Evolutionary conservation across 2,888 invertebrate genomes (phyloP).

Genomic region (Drosophila neotestacea): DNA sequence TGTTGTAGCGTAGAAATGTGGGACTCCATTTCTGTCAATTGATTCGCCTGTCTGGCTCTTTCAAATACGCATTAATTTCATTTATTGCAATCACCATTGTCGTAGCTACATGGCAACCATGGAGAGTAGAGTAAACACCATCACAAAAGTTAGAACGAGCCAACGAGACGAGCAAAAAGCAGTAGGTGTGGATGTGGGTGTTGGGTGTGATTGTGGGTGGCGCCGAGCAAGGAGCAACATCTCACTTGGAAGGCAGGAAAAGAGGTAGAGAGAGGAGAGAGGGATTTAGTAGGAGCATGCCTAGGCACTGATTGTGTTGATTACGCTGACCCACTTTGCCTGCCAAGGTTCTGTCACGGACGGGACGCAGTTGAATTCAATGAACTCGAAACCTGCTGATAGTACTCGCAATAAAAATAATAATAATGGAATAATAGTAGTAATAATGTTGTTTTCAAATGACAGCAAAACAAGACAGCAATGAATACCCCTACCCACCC

Average conservation of each 20-base stretch:
- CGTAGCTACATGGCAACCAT: conserved; percentile 68
- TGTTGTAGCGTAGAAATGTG: conserved; percentile 48
- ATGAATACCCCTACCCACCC: conserved; percentile 1
- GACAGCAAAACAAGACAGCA: conserved; percentile 31
- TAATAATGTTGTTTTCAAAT: conserved; percentile 64
- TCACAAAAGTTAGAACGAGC: conserved; percentile 56
- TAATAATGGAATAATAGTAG: conserved; percentile 56
- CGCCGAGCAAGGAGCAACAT: conserved; percentile 41
- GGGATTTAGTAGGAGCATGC: conserved; percentile 52
- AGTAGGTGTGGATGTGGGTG: not conserved
- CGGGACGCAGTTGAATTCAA: conserved; percentile 66
- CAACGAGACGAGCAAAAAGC: conserved; percentile 32
- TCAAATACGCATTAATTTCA: conserved; percentile 80
- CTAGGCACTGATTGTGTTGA: conserved; percentile 78
- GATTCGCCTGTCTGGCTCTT: conserved; percentile 81
- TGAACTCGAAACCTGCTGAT: conserved; percentile 80
- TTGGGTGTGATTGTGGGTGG: conserved; percentile 15
- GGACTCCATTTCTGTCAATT: conserved; percentile 75
- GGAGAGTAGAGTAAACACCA: conserved; percentile 66
- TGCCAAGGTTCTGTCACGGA: conserved; percentile 57
- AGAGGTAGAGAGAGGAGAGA: not conserved
- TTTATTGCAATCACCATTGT: conserved; percentile 80
- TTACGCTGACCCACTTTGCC: conserved; percentile 76
- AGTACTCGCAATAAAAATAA: conserved; percentile 63
- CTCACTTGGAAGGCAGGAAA: not conserved